Conservation (phyloP, 2,113 vertebrate genomes). For the Carassius carassius region DNA sequence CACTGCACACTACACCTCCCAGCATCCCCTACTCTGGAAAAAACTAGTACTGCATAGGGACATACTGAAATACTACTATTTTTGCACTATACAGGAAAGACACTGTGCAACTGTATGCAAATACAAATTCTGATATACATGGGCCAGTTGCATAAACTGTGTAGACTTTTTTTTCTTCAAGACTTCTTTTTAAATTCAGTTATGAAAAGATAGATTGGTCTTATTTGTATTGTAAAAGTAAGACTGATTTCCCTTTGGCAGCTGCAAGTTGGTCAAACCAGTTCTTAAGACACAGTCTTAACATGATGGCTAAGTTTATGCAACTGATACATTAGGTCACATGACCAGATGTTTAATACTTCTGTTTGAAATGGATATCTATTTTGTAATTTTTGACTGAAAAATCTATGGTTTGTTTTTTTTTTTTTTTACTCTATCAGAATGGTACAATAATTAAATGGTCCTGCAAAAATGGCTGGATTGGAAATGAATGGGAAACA, state of each 20-base stretch:
- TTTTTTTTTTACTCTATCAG: too few species aligned
- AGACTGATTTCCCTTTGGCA: too few species aligned
- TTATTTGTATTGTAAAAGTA: too few species aligned
- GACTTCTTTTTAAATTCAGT: too few species aligned
- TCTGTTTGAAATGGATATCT: background rate
- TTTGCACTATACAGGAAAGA: background rate
- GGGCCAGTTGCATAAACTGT: too few species aligned
- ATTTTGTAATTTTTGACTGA: background rate
- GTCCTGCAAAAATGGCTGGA: background rate
- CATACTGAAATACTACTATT: background rate
- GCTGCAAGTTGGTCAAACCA: too few species aligned
- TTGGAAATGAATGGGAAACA: background rate
- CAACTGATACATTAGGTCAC: background rate
- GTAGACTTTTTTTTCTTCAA: too few species aligned
- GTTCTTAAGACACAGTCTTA: too few species aligned
- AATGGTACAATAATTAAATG: background rate
- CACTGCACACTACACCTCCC: slow-evolving; percentile 23
- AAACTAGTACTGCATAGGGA: background rate
- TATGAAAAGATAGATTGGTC: too few species aligned
- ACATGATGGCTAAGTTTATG: too few species aligned
- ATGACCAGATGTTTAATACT: slow-evolving; percentile 11
- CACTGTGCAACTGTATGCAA: background rate
- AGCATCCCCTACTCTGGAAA: slow-evolving; percentile 5
- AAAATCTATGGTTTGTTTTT: background rate
- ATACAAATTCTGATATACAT: background rate